phyloP scores from a whole-genome alignment of 1,140 invertebrate genomes.

The Monomorium pharaonis region DNA sequence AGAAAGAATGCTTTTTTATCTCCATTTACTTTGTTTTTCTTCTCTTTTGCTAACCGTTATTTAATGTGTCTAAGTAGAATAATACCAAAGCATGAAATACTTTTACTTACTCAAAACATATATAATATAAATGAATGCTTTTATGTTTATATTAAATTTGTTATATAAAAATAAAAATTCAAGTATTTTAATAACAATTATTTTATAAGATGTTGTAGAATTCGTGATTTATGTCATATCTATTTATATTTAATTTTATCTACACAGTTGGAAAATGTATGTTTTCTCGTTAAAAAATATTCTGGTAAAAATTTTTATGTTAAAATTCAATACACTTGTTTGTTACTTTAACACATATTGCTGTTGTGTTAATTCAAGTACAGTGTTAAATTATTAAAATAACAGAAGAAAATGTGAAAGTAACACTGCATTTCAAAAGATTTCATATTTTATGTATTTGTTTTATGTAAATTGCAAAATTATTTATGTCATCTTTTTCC shows the following conservation, averaged over 20 bases:
- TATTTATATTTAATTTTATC: neutral
- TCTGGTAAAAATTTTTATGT: too few species aligned
- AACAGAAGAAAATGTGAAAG: too few species aligned
- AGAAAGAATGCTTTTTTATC: conserved; percentile 27
- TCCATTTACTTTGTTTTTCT: conserved; percentile 11
- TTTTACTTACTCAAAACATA: neutral
- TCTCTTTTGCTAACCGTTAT: neutral
- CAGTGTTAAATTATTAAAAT: too few species aligned
- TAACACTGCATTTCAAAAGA: too few species aligned
- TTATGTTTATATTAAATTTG: neutral
- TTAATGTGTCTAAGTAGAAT: conserved; percentile 26
- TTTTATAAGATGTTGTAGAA: neutral
- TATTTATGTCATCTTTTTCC: neutral
- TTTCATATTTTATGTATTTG: too few species aligned
- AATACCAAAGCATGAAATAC: neutral
- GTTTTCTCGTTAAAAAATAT: too few species aligned
- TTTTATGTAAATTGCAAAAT: neutral
- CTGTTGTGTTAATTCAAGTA: too few species aligned
- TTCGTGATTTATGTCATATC: too few species aligned
- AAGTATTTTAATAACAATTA: neutral
- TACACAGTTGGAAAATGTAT: too few species aligned
- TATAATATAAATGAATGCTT: neutral
- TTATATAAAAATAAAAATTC: neutral
- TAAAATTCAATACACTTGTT: too few species aligned
- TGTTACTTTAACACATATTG: too few species aligned